Conservation (phyloP, 2,888 invertebrate species). For the Spilarctia lutea region DNA sequence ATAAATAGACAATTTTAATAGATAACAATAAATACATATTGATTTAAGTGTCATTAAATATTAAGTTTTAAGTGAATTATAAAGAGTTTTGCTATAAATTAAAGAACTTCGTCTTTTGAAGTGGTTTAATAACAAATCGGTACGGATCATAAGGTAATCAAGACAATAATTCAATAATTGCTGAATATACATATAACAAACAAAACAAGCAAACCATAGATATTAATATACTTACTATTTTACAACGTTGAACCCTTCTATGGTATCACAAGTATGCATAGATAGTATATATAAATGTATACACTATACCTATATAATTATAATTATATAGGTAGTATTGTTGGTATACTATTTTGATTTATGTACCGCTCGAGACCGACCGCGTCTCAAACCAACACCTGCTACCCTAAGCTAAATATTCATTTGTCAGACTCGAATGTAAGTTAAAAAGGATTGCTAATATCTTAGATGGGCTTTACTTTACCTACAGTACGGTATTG, state of each 20-base stretch:
- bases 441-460: conserved; percentile 83
- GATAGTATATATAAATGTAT: not conserved
- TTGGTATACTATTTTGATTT: conserved; percentile 70
- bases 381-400: conserved; percentile 66
- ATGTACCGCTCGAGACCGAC: conserved; percentile 65
- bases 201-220: not conserved
- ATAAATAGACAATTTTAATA: no score
- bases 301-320: not conserved
- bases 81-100: not conserved
- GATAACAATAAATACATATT: no score
- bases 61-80: not conserved
- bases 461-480: conserved; percentile 76
- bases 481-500: conserved; percentile 62
- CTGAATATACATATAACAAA: not conserved
- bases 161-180: not conserved
- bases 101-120: not conserved
- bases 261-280: not conserved
- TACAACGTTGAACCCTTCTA: not conserved
- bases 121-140: not conserved
- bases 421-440: conserved; percentile 81
- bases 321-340: conserved; percentile 21
- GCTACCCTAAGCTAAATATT: conserved; percentile 76
- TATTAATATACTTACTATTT: not conserved
- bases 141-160: not conserved
- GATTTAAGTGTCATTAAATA: no score